phyloP scores from a whole-genome alignment of 2,113 vertebrate genomes.

The Hucho hucho region DNA sequence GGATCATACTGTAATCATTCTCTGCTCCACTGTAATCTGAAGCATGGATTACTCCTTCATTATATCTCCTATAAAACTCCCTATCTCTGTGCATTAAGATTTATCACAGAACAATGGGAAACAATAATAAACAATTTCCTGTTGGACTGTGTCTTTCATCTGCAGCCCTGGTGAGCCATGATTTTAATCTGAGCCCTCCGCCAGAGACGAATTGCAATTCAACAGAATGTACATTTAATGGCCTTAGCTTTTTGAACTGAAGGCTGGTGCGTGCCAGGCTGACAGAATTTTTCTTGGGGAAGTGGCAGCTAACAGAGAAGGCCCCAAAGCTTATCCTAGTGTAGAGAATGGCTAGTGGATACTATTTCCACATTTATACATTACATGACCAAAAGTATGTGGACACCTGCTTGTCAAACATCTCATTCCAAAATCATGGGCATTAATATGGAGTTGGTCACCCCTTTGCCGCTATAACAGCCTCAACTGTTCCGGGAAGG shows the following conservation, averaged over 20 bases:
- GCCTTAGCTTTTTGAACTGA: slow-evolving; percentile 2
- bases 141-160: neutral
- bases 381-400: neutral
- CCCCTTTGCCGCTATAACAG: no score
- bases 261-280: neutral
- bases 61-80: slow-evolving; percentile 11
- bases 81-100: neutral
- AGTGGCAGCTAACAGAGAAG: neutral
- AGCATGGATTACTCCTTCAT: slow-evolving; percentile 58
- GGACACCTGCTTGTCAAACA: no score
- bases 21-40: slow-evolving; percentile 42
- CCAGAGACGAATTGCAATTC: neutral
- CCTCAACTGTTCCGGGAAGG: no score
- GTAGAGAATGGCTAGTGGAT: neutral
- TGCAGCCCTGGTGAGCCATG: neutral
- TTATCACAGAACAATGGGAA: neutral
- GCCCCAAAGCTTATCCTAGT: neutral
- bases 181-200: slow-evolving; percentile 3
- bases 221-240: neutral
- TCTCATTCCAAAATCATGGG: no score
- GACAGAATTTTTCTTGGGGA: neutral
- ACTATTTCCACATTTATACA: neutral
- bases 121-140: neutral
- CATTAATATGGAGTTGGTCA: no score
- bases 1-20: neutral